Base-by-base conservation (phyloP, 92 coral and sea anemone species). In the Palythoa caribaeorum region DNA sequence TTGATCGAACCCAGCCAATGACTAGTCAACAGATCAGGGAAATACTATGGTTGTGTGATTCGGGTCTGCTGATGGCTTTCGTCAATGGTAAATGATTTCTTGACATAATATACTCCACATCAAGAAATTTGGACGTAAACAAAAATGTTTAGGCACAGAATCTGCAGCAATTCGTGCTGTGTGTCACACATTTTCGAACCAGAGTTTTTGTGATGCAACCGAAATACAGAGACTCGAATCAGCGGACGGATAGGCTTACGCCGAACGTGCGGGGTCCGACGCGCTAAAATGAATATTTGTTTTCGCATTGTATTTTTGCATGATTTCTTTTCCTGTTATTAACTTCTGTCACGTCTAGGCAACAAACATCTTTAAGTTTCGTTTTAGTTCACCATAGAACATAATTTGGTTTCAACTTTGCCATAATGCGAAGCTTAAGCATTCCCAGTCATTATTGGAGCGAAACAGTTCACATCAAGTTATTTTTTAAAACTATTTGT, bases 11-110 rank as follows among this genome's bases (percentile, higher is more conserved):
- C 36, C 35, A 62, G 38, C 84, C 84, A 59, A 79, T 79, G 73
- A 10, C 19, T 5, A 38, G 9, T n/a, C 40, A 62, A 62, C 39
- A 62, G 21, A 1, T 21, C 57, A 3, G 5, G 12, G 54, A 48
- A 11, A 50, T 5, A 11, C 47, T 39, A n/a, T 12, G 12, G 38
- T 8, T 37, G 73, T 57, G 51, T 17, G 8, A 36, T 2, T 1
- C 76, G 39, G 86, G 47, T 81, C 86, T 81, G 76, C 86, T 66
- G 60, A 68, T 37, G 86, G 35, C 66, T 66, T 81, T 66, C 62
- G 44, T 81, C 75, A 81, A 36, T 39, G 39, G 6, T 3, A 81
- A 66, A 81, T 36, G 60, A 81, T 40, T 40, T 16, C 28, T 12
- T 81, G 76, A 47, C 75, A 65, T 66, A 60, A n/a, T 81, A 44